Evolutionary conservation across 2,797 vertebrate genomes (phyloP).

Genomic region (Pipistrellus nathusii): DNA sequence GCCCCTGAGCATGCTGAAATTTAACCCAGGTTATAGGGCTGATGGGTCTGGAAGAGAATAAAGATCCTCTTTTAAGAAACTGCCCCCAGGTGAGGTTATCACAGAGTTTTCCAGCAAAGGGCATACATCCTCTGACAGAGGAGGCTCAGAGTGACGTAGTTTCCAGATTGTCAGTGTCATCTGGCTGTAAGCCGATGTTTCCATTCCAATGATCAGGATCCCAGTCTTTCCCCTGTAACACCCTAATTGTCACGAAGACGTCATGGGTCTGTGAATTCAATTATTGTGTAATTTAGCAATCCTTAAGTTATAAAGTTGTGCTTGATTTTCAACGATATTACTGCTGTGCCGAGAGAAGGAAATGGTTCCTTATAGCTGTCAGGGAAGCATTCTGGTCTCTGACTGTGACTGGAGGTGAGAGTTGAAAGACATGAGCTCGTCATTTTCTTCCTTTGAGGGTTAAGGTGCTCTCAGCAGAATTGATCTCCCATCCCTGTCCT

Average conservation of each 20-base stretch:
- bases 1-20: background rate
- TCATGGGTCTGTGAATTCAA: background rate
- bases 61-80: background rate
- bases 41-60: background rate
- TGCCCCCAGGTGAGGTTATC: background rate
- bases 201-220: background rate
- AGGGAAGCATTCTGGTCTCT: background rate
- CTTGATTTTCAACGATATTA: background rate
- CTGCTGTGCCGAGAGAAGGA: background rate
- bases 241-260: background rate
- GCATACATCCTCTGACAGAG: background rate
- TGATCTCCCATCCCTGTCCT: background rate
- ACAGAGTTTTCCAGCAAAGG: background rate
- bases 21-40: background rate
- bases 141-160: background rate
- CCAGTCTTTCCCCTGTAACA: background rate
- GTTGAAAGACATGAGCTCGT: background rate
- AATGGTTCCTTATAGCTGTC: background rate
- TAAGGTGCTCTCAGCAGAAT: background rate
- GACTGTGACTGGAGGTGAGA: background rate
- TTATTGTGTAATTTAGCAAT: background rate
- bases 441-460: background rate
- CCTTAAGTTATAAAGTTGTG: background rate
- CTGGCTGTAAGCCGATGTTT: background rate
- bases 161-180: background rate